Base-by-base conservation (phyloP, 2,113 vertebrate genomes). In the Caranx melampygus region DNA sequence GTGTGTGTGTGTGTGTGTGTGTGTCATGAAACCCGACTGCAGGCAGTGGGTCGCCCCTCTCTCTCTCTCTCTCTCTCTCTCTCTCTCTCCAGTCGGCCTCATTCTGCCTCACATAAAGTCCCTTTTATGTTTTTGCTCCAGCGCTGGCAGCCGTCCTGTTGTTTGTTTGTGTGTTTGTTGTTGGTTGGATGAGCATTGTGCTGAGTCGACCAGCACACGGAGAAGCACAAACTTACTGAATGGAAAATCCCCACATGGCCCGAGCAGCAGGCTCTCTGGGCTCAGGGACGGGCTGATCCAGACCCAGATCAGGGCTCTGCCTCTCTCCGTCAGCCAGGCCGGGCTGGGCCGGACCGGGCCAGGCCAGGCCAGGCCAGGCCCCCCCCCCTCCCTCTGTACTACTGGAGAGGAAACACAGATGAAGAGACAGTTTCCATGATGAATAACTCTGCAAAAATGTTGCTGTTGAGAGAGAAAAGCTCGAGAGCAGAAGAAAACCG, bases 221-320 rank as follows among this genome's bases (percentile, higher is more conserved):
- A 63, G 69, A 58, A 35, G 76, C 44, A 73, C 66, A 47, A 85
- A 65, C 34, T 75, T 75, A 58, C 51, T 55, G 78, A 87, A 76
- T 82, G 81, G 87, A 88, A 90, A 89, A 80, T 89, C 78, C 86
- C 82, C 72, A 73, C 75, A 75, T 1, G 26, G 75, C 86, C 73
- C 68, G 72, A 86, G 83, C 73, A 73, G 77, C 82, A 26, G 26
- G 26, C 26, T 26, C 26, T 68, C 44, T 84, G 81, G 58, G 72
- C 62, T 83, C 37, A 15, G 54, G 63, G 52, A 81, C 72, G 62
- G n/a, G 70, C 59, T 62, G 75, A 87, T 85, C 75, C 77, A 68
- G 77, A 83, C 55, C 84, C 71, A 75, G 85, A 65, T 60, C 59
- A 51, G 31, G 73, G 71, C 75, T 83, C 76, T 26, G 26, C 34